Evolutionary conservation across 2,797 vertebrate species (phyloP), one percentile per base, ranked within the genome.

Genomic region (Synanceia verrucosa): DNA sequence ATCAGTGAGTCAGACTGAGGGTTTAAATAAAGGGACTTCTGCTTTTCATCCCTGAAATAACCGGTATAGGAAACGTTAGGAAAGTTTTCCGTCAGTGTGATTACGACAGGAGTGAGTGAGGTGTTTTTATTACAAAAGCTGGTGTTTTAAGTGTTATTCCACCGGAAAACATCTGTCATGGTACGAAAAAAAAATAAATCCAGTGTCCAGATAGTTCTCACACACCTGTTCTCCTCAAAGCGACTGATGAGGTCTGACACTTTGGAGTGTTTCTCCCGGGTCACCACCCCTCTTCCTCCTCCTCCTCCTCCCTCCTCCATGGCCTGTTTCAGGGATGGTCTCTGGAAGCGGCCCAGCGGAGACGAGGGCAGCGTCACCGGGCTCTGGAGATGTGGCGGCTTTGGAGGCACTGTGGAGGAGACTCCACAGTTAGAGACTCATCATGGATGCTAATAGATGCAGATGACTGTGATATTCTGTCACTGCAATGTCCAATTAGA

Each of bases 191-290:
- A 44, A 3, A 4, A 34, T 12, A n/a, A 43, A 47, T 16, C 6
- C 14, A 4, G 3, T 5, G 3, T 10, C n/a, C 23, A 5, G 37
- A n/a, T n/a, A n/a, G n/a, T n/a, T n/a, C n/a, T n/a, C n/a, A n/a
- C n/a, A n/a, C 12, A 95, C 94, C 93, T 90, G 91, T 89, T 94
- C 51, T 92, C 94, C 81, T 95, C 94, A 83, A 95, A 95, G 70
- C 66, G 93, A 63, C 84, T 95, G 92, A 95, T 95, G 83, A 95
- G 93, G 84, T 93, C 76, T n/a, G 82, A 94, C 39, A 95, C 93
- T 81, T 94, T 93, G 78, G 90, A 91, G 39, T 61, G 57, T 83
- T 90, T 92, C 23, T 88, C 91, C 37, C 78, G 65, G 70, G 62
- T 73, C 55, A 55, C 46, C 18, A 62, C 23, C 19, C 72, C 83